Evolutionary conservation across 2,888 invertebrate species (phyloP), one percentile per base, ranked within the genome.

Genomic region (Molanna angustata): DNA sequence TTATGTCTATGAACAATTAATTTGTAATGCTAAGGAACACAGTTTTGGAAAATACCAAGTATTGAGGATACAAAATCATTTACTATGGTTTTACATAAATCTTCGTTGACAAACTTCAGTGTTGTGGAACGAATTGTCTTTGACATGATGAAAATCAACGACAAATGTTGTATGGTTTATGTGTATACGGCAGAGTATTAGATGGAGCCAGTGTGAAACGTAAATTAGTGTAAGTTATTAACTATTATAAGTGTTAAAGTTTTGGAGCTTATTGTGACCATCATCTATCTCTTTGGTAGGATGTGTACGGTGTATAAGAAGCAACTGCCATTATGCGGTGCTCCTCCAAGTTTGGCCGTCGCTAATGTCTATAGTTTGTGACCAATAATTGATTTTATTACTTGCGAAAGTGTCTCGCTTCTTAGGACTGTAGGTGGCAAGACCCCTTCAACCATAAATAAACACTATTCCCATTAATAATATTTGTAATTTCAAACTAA

Each of bases 311-410:
- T 44, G 13, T 19, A 19, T 45, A 44, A 44, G 39, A 20, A 44
- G 50, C 37, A 51, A 47, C 32, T 43, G 37, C 53, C 53, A 48
- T 48, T 49, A 53, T 48, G 48, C 43, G 53, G 52, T 54, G 43
- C 48, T 27, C 48, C 48, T 31, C 9, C 17, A 44, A 43, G 43
- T 37, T 41, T 16, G 33, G 48, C 47, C 48, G 27, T 33, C 54
- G 50, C 56, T 59, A 59, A 57, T 59, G 59, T 56, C 44, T 53
- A 52, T 59, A 59, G 59, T 59, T 59, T 55, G 59, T 48, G 59
- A 59, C 57, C 56, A 55, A 57, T 59, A 59, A 59, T 57, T 59
- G 59, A 57, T 59, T 59, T 59, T 59, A 59, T 59, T 57, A 59
- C 53, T 59, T 57, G 51, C 19, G 49, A 51, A 56, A 56, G 52